Percentiles rank a stretch among this genome's conserved stretches.
Evolutionary conservation across 2,888 invertebrate species (phyloP).

Genomic region (Cyaniris semiargus): DNA sequence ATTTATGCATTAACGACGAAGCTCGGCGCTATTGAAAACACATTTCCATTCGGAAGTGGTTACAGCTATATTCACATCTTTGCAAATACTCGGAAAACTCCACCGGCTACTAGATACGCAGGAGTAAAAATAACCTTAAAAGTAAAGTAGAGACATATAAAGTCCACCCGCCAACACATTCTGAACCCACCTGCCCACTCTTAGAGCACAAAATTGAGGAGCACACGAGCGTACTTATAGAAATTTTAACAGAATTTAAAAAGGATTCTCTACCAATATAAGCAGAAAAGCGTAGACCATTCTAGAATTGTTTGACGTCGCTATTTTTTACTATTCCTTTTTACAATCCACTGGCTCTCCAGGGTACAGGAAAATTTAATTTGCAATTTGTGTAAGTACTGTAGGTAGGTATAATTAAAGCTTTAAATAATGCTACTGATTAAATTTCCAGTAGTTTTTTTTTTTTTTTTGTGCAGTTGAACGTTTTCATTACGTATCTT

Average conservation of each 20-base stretch:
- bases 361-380: conserved; percentile 56
- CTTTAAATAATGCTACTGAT: conserved; percentile 63
- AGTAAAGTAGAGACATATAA: conserved; percentile 30
- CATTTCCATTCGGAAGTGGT: conserved; percentile 64
- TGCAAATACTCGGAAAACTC: conserved; percentile 56
- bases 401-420: conserved; percentile 70
- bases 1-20: conserved; percentile 36
- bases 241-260: conserved; percentile 32
- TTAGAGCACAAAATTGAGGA: conserved; percentile 30
- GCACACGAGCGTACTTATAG: not conserved
- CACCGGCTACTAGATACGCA: conserved; percentile 51
- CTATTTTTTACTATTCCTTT: conserved; percentile 58
- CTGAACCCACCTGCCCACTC: conserved; percentile 29
- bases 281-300: conserved; percentile 55
- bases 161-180: conserved; percentile 5
- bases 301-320: conserved; percentile 62
- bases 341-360: conserved; percentile 50
- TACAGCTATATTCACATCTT: conserved; percentile 58
- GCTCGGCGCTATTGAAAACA: conserved; percentile 50
- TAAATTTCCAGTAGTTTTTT: not conserved
- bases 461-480: not conserved
- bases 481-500: not conserved
- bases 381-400: conserved; percentile 76
- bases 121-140: conserved; percentile 38
- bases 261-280: conserved; percentile 49